A percentile compares a stretch with the other conserved stretches of the same genome.
phyloP scores from a whole-genome alignment of 2,113 vertebrate genomes.

The Corapipo altera region DNA sequence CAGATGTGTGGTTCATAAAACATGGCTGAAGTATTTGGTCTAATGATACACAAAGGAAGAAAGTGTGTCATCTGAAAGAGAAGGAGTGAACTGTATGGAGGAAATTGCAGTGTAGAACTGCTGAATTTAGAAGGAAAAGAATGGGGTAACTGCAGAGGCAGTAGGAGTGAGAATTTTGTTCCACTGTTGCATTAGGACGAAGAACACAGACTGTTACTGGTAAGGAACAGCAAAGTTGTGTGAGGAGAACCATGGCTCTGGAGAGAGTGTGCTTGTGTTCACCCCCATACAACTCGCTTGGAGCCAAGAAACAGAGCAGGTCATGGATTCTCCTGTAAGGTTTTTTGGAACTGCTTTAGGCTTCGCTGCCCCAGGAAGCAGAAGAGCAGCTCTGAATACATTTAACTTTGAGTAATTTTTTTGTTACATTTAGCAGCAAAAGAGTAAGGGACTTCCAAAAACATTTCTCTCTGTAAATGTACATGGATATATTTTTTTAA shows the following conservation, averaged over 20 bases:
- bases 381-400: neutral
- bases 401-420: neutral
- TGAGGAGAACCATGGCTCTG: neutral
- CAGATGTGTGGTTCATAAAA: neutral
- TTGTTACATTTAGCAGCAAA: neutral
- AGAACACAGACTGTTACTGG: neutral
- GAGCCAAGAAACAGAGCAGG: neutral
- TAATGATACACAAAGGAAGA: neutral
- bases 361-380: neutral
- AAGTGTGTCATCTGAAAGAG: neutral
- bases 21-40: neutral
- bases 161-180: neutral
- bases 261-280: neutral
- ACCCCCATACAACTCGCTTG: fast-evolving
- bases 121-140: neutral
- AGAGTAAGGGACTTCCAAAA: neutral
- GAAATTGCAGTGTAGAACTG: neutral
- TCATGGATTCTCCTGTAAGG: neutral
- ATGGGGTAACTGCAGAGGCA: neutral
- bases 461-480: neutral
- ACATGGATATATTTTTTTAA: neutral
- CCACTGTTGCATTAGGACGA: neutral
- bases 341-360: neutral
- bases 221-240: neutral
- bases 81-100: neutral